Evolutionary conservation across 2,113 vertebrate species (phyloP).

Genomic region (Leuciscus idus): DNA sequence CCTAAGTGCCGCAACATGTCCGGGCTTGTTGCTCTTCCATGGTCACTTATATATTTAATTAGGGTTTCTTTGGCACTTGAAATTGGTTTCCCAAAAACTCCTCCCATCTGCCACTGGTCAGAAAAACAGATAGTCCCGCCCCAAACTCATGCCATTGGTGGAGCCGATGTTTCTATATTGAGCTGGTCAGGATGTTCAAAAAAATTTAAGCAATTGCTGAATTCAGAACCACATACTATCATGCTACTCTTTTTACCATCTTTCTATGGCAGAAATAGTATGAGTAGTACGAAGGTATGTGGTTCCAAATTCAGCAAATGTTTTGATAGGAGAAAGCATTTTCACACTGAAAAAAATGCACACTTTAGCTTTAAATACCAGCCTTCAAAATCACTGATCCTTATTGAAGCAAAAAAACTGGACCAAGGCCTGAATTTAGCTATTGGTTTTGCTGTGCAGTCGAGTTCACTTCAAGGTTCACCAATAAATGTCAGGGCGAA

Average conservation of each 20-base stretch:
- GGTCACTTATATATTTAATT: background rate
- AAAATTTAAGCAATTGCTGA: background rate
- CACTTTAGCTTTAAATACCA: constrained; percentile 15
- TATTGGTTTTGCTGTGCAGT: background rate
- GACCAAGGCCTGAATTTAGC: constrained; percentile 15
- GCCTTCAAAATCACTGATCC: background rate
- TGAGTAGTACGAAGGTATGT: too few relatives aligned
- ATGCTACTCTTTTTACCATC: background rate
- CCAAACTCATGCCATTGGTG: background rate
- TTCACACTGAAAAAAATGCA: background rate
- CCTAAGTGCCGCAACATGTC: background rate
- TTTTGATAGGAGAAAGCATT: background rate
- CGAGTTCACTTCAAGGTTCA: constrained; percentile 33
- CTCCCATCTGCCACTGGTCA: background rate
- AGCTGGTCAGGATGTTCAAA: background rate
- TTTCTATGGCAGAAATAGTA: background rate
- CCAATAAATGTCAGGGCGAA: constrained; percentile 30
- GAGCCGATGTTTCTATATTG: background rate
- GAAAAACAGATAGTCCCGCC: background rate
- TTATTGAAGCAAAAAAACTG: background rate
- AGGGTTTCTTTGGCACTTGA: background rate
- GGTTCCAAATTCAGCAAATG: background rate
- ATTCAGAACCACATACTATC: background rate
- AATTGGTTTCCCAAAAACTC: background rate
- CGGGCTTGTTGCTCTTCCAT: background rate